phyloP scores from a whole-genome alignment of 37 sponge, comb jelly and placozoan genomes.

The Mnemiopsis leidyi region DNA sequence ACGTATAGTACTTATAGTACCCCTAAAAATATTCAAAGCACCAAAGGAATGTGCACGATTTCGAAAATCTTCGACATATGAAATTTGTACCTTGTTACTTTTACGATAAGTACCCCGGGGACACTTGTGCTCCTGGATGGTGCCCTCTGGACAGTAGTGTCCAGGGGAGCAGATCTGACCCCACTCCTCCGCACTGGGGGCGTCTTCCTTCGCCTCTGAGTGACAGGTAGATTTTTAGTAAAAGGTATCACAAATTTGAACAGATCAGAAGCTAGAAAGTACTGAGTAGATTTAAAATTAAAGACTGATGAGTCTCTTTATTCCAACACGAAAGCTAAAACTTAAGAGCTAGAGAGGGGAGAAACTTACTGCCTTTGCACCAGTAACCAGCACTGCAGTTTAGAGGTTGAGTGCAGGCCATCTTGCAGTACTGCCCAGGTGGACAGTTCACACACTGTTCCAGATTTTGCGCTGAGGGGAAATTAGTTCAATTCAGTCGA shows the following conservation, averaged over 20 bases:
- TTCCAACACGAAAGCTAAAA: no score
- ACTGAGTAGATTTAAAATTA: background rate
- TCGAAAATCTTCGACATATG: no score
- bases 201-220: background rate
- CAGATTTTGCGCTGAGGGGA: background rate
- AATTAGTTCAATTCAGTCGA: background rate
- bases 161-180: background rate
- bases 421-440: background rate
- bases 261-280: no score
- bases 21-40: no score
- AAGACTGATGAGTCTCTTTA: no score
- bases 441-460: background rate
- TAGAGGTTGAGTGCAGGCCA: background rate
- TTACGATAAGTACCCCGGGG: constrained; percentile 5
- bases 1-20: no score
- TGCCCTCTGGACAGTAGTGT: constrained; percentile 39
- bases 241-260: no score
- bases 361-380: background rate
- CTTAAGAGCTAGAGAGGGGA: no score
- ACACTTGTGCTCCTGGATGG: background rate
- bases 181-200: background rate
- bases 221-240: no score
- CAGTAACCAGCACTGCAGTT: constrained; percentile 34
- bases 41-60: no score
- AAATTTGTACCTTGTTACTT: no score